Base-by-base conservation (phyloP, 1,140 invertebrate genomes). In the Hylaeus anthracinus region DNA sequence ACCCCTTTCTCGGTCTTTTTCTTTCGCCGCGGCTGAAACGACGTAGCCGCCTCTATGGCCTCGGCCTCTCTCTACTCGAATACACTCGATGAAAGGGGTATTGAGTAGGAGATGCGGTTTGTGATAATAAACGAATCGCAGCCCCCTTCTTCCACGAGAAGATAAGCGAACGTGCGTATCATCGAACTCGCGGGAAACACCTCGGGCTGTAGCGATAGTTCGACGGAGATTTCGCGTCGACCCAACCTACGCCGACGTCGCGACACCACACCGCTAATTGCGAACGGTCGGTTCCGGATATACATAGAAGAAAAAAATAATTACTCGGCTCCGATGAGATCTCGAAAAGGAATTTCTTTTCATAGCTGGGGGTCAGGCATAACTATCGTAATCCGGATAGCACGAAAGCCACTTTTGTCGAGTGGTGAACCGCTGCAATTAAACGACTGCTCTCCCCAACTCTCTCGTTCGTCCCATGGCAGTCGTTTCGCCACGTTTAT, bases 381-480 rank as follows among this genome's bases (percentile, higher is more conserved):
- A 77, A 83, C 70, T 51, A 81, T 74, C 72, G 73, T 71, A 69
- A 55, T 56, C 83, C 76, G 56, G 73, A 79, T 78, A 81, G 63
- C 63, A 86, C 66, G 82, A 81, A 76, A 84, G 82, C 85, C 82
- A 79, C 86, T 81, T 72, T 73, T 72, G 78, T 82, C 85, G 56
- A 87, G 78, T 84, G 66, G 73, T 53, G 79, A 75, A 76, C 86
- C 85, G 85, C 82, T 81, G 86, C 86, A 87, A 87, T 87, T 87
- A 87, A 87, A 63, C 77, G 74, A 83, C 84, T 82, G 72, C 53
- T 15, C 60, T 55, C 60, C 56, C 51, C 5, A 12, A 48, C 26
- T 55, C 5, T 10, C n/a, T 56, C 48, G 2, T 39, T 37, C 5
- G 26, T 5, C 26, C 2, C 55, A 39, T 45, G n/a, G 12, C 61